Evolutionary conservation across 2,888 invertebrate species (phyloP).

Genomic region (Conistra vaccinii): DNA sequence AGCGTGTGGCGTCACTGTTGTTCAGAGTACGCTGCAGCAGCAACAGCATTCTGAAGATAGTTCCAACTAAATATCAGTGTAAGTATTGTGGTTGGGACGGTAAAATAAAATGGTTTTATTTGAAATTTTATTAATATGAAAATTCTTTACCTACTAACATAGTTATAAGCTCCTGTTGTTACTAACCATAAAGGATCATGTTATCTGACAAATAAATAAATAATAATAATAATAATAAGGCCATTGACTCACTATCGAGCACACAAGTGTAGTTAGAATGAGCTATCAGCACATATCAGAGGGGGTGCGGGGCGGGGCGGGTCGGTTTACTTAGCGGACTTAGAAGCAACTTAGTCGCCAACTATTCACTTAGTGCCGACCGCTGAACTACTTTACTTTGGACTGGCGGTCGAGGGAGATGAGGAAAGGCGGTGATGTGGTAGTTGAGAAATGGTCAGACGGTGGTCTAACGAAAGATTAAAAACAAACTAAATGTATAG

Average conservation of each 20-base stretch:
- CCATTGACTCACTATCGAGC: conserved; percentile 12
- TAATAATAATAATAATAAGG: no score
- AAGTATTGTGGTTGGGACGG: no score
- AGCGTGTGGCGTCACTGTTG: no score
- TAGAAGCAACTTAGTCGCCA: conserved; percentile 68
- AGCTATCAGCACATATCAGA: conserved; percentile 52
- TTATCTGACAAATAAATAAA: no score
- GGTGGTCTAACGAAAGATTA: background rate
- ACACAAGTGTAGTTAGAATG: conserved; percentile 28
- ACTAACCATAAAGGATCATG: no score
- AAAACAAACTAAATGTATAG: background rate
- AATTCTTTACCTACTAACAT: no score
- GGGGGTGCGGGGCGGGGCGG: conserved; percentile 31
- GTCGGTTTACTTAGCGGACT: conserved; percentile 68
- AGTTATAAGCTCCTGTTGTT: no score
- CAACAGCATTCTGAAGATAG: no score
- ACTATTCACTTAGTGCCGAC: conserved; percentile 75
- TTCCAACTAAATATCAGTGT: no score
- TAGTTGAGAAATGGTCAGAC: background rate
- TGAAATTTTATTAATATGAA: no score
- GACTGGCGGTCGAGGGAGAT: conserved; percentile 52
- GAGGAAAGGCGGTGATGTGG: conserved; percentile 35
- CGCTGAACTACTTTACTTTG: conserved; percentile 70
- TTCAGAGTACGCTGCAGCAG: no score
- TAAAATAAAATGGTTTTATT: no score